Evolutionary conservation across 2,888 invertebrate genomes (phyloP).

Genomic region (Dexiosoma caninum): DNA sequence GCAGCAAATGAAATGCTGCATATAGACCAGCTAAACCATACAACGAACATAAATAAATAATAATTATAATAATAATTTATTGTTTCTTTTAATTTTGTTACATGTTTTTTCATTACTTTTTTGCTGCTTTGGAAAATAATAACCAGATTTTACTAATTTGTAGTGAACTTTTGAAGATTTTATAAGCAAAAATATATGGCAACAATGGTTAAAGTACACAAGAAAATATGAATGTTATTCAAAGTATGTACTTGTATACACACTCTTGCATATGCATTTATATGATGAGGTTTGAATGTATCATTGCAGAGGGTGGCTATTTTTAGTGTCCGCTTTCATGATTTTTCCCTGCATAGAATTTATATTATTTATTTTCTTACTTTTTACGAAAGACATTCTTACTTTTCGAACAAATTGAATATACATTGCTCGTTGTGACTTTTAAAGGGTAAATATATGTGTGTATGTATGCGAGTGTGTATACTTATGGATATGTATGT

Average conservation of each 20-base stretch:
- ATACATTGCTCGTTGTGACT: not conserved
- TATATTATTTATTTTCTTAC: constrained; percentile 13
- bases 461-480: not conserved
- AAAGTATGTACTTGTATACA: not conserved
- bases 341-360: constrained; percentile 49
- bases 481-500: not conserved
- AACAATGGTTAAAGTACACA: not conserved
- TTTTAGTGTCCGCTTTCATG: constrained; percentile 73
- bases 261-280: not conserved
- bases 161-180: no score
- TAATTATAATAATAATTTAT: no score
- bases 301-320: constrained; percentile 72
- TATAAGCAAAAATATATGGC: no score
- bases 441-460: not conserved
- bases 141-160: no score
- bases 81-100: no score
- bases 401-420: not conserved
- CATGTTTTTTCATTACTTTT: no score
- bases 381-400: not conserved
- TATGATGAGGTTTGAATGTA: constrained; percentile 7
- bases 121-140: no score
- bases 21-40: no score
- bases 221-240: not conserved
- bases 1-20: no score
- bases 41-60: no score